Conservation (phyloP, 2,888 invertebrate genomes). For the Cheilosia grossa region DNA sequence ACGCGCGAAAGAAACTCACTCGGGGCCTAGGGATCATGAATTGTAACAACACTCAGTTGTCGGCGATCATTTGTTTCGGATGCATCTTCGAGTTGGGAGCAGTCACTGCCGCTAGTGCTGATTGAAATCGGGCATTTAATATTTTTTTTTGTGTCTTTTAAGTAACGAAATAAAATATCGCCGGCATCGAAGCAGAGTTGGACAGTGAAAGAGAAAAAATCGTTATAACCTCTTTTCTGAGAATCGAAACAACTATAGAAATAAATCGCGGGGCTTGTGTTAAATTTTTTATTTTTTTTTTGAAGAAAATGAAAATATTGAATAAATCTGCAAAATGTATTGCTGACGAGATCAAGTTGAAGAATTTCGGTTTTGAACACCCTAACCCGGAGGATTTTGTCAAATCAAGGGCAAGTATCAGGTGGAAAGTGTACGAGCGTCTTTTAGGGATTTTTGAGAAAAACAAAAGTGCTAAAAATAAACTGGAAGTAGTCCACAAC, state of each 20-base stretch:
- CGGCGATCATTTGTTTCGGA: conserved; percentile 65
- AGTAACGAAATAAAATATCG: neutral
- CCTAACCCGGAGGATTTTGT: conserved; percentile 81
- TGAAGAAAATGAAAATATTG: conserved; percentile 78
- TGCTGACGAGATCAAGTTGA: conserved; percentile 79
- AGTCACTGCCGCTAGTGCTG: conserved; percentile 21
- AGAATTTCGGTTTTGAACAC: conserved; percentile 80
- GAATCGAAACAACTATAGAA: too few species aligned
- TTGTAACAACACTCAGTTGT: conserved; percentile 50
- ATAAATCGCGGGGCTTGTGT: too few species aligned
- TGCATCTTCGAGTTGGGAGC: conserved; percentile 40
- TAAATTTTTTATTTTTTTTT: too few species aligned
- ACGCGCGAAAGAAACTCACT: conserved; percentile 22
- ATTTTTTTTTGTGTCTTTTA: neutral
- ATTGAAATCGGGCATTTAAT: conserved; percentile 5
- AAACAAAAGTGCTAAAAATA: too few species aligned
- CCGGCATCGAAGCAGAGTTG: neutral
- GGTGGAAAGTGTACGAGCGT: too few species aligned
- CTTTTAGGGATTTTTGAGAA: too few species aligned
- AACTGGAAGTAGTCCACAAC: too few species aligned
- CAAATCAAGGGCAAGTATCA: conserved; percentile 80
- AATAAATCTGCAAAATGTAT: conserved; percentile 78
- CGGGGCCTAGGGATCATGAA: conserved; percentile 36
- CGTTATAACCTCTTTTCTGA: too few species aligned
- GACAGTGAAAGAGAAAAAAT: conserved; percentile 12